Base-by-base conservation (phyloP, 2,888 invertebrate species). In the Pollenia labialis region DNA sequence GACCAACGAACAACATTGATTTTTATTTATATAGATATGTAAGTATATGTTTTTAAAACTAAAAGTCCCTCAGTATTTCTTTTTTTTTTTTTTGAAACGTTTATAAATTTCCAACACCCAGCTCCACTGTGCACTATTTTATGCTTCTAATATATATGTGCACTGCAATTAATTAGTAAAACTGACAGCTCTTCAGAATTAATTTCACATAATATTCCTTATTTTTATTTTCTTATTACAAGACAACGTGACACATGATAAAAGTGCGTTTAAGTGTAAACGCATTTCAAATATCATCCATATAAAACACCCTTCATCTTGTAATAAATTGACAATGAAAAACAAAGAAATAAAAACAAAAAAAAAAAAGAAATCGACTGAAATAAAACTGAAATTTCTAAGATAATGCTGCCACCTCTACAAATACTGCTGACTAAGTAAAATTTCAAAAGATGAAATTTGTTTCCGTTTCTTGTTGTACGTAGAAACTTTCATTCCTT, bases 111-210 rank as follows among this genome's bases (percentile, higher is more conserved):
- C 9, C 11, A 18, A 18, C 23, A n/a, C 7, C 18, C 32, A 7
- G 7, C 44, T 14, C 64, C 44, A 81, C 75, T 80, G 75, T 60
- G 18, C 7, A 50, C 16, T 42, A 56, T 9, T n/a, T 16, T 69
- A 66, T 52, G 52, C 52, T 85, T 82, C 60, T 72, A 81, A 66
- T 77, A 50, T 68, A 66, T 77, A 50, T 68, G 40, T 68, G 68
- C 77, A 54, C 52, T 81, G 77, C 77, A 81, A 87, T 87, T 87
- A 87, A 87, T 87, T 87, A 85, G 87, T 81, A 87, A 81, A 87
- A 81, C 84, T 85, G 85, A 85, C 84, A 87, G 81, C 81, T 87
- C 84, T 84, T 87, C 77, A 85, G 81, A 85, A 87, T 87, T 81
- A 84, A 87, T 87, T 87, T 84, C 84, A 81, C 60, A 87, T 84